Base-by-base conservation (phyloP, 2,797 vertebrate genomes). In the Anomalospiza imberbis region DNA sequence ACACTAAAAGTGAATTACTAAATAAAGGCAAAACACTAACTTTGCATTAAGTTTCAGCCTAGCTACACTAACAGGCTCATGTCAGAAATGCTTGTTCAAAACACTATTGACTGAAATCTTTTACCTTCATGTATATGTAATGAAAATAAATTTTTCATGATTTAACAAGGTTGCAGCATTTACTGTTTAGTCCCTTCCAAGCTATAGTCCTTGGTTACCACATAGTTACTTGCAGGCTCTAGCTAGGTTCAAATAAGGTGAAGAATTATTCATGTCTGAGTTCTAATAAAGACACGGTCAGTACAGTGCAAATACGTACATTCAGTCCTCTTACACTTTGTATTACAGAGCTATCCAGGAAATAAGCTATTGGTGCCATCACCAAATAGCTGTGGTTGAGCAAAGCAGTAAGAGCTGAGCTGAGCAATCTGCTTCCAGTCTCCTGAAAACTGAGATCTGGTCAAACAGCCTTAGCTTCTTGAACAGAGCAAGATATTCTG, bases 131-230 rank as follows among this genome's bases (percentile, higher is more conserved):
- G 85, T 97, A 91, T 98, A 97, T 97, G 93, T 96, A 97, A 97
- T 97, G 96, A 96, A 95, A 98, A 98, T 98, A 98, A 97, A 97
- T 92, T 97, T 98, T 98, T 97, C 95, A 97, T 97, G 91, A 97
- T 98, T 98, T 97, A 97, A 96, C 95, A 87, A 93, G 71, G 61
- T 95, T 93, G 89, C 82, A 91, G 82, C 94, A 93, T 91, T 83
- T 92, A 89, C 55, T 97, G 72, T 79, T 95, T 85, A 82, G 88
- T 90, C 40, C 85, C 50, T 89, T 86, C 44, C 82, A 63, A 87
- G n/a, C 63, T 91, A 61, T 24, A 76, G 54, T 44, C n/a, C 42
- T 77, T 63, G 47, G n/a, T 67, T 82, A 45, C 22, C 5, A 9
- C 48, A 17, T 9, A n/a, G 50, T 89, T 62, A 50, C 53, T 75